Evolutionary conservation across 2,888 invertebrate genomes (phyloP).

Genomic region (Bibio marci): DNA sequence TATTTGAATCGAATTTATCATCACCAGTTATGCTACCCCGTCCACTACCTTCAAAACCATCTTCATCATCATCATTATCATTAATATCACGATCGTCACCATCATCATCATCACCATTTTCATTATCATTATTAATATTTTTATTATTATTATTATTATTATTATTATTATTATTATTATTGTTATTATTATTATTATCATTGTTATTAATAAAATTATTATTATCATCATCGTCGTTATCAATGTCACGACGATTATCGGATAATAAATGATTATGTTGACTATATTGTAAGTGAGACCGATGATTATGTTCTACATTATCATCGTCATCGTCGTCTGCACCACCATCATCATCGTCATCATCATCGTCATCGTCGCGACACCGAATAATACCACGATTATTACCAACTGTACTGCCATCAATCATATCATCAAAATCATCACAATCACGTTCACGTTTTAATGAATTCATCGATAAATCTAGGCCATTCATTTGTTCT

Average conservation of each 20-base stretch:
- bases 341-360: slow-evolving; percentile 43
- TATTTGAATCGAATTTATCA: slow-evolving; percentile 20
- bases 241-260: no score
- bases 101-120: slow-evolving; percentile 23
- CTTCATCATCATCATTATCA: slow-evolving; percentile 14
- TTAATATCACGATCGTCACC: slow-evolving; percentile 13
- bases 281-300: no score
- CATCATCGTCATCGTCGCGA: slow-evolving; percentile 58
- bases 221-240: no score
- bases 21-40: slow-evolving; percentile 11
- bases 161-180: slow-evolving; percentile 9
- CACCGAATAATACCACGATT: slow-evolving; percentile 29
- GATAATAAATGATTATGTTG: no score
- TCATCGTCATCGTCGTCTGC: slow-evolving; percentile 37
- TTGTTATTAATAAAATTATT: no score
- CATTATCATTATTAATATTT: no score
- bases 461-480: slow-evolving; percentile 71
- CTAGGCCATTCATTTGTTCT: slow-evolving; percentile 70
- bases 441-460: slow-evolving; percentile 35
- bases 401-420: slow-evolving; percentile 37
- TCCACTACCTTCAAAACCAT: slow-evolving; percentile 12
- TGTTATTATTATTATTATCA: slow-evolving; percentile 26
- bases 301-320: no score
- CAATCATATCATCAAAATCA: slow-evolving; percentile 36
- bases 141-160: no score